These are phyloP conservation scores for Polypedilum vanderplanki DNA, from an alignment of 1,140 invertebrate genomes.

Conservation along the genomic window DNA sequence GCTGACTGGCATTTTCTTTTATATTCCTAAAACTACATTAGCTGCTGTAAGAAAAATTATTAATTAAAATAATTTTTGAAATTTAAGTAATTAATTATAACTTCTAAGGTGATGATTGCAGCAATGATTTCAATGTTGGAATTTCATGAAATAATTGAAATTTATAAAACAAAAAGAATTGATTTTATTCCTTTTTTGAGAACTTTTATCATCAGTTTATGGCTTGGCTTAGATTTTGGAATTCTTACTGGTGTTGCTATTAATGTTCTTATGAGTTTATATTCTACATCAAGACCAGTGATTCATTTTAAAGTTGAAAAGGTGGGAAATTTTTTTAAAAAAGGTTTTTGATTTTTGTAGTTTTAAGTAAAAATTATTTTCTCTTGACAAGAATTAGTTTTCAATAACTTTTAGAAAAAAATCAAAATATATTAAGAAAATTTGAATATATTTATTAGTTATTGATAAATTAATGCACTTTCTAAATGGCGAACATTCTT, in stretches of 20 bases:
- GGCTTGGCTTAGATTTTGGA: slow-evolving; percentile 72
- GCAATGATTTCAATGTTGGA: slow-evolving; percentile 78
- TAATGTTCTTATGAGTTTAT: slow-evolving; percentile 68
- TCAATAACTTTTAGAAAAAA: too few species aligned
- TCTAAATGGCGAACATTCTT: too few species aligned
- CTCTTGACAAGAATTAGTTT: too few species aligned
- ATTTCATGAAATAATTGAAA: slow-evolving; percentile 60
- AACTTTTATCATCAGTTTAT: slow-evolving; percentile 66
- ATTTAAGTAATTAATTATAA: too few species aligned
- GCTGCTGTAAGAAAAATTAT: slow-evolving; percentile 54
- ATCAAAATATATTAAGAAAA: slow-evolving; percentile 35
- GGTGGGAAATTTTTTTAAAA: too few species aligned
- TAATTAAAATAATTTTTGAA: not conserved
- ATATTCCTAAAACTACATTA: slow-evolving; percentile 69
- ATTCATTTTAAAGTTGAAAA: slow-evolving; percentile 52
- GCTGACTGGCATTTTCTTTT: slow-evolving; percentile 65
- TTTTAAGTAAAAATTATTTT: too few species aligned
- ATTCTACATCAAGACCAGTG: slow-evolving; percentile 67
- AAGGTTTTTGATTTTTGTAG: too few species aligned
- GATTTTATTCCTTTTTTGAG: slow-evolving; percentile 66
- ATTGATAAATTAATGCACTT: not conserved
- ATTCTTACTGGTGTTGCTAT: slow-evolving; percentile 73
- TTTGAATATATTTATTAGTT: too few species aligned
- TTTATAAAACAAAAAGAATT: slow-evolving; percentile 77
- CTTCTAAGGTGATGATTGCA: slow-evolving; percentile 59